These are phyloP conservation scores for Lynx canadensis DNA, from an alignment of 2,113 vertebrate genomes.

Conservation along the genomic window DNA sequence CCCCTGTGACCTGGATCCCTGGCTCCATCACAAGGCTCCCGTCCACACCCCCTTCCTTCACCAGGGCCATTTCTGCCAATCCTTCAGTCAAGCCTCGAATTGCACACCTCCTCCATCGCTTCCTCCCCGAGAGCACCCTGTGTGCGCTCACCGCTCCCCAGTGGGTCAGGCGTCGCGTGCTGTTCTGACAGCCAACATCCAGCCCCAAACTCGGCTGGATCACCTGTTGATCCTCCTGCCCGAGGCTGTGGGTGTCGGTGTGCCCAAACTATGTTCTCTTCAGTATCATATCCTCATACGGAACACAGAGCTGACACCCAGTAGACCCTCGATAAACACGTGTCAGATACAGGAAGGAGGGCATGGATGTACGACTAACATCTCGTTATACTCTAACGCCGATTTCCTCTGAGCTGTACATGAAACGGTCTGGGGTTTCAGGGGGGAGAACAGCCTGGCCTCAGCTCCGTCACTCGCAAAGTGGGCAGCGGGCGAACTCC, in stretches of 20 bases:
- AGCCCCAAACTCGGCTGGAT: too few species aligned
- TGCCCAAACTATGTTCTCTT: neutral
- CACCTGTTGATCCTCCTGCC: neutral
- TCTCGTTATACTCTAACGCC: accelerated
- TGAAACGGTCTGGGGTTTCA: neutral
- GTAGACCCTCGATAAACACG: neutral
- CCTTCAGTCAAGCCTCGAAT: neutral
- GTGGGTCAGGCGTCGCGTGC: neutral
- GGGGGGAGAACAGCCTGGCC: neutral
- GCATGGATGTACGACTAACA: accelerated
- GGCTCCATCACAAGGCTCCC: accelerated
- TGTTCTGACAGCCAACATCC: accelerated
- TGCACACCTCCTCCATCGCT: too few species aligned
- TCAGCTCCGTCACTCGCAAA: neutral
- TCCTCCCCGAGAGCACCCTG: neutral
- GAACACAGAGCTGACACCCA: neutral
- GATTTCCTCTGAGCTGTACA: neutral
- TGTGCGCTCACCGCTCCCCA: accelerated
- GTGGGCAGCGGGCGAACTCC: neutral
- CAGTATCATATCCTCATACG: accelerated
- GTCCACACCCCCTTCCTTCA: neutral
- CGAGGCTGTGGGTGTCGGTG: neutral
- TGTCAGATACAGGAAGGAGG: neutral
- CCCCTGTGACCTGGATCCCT: accelerated
- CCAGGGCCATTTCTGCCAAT: accelerated